Percentiles rank a stretch among this genome's conserved stretches.
These are phyloP conservation scores for Irena cyanogastra DNA, from an alignment of 2,113 vertebrate species.

Conservation along the genomic window DNA sequence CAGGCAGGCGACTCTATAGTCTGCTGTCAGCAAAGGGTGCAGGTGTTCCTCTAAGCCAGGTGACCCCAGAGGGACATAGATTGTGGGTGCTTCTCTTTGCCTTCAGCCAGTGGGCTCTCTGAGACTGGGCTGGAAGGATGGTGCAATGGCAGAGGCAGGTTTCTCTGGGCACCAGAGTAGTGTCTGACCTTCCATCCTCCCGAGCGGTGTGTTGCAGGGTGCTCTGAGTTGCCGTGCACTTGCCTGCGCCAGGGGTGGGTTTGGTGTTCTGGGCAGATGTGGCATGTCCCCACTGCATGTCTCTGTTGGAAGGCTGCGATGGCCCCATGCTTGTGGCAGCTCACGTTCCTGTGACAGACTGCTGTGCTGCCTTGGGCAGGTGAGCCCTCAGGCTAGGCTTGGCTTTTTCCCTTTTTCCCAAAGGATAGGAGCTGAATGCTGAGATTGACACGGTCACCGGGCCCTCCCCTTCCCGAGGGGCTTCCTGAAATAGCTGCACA, in stretches of 20 bases:
- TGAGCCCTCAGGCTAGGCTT: neutral
- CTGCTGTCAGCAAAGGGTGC: neutral
- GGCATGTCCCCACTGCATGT: fast-evolving
- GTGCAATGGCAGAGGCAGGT: neutral
- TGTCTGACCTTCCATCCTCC: neutral
- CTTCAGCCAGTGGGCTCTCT: neutral
- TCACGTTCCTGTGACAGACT: neutral
- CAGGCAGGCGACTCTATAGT: neutral
- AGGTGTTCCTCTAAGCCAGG: fast-evolving
- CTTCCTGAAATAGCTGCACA: slow-evolving; percentile 60
- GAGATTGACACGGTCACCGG: neutral
- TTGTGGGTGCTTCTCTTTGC: neutral
- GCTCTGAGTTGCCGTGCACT: neutral
- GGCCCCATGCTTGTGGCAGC: neutral
- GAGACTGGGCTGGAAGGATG: neutral
- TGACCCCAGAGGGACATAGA: fast-evolving
- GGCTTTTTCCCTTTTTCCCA: slow-evolving; percentile 1
- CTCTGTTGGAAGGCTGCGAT: fast-evolving
- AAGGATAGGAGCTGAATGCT: slow-evolving; percentile 1
- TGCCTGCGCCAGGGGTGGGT: fast-evolving
- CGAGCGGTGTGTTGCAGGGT: fast-evolving
- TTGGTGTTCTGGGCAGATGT: neutral
- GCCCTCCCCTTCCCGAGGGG: slow-evolving; percentile 31
- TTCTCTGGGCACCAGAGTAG: neutral
- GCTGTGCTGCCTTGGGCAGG: neutral